Evolutionary conservation across 2,113 vertebrate genomes (phyloP).

Genomic region (Cyphomyrus plagiostoma): DNA sequence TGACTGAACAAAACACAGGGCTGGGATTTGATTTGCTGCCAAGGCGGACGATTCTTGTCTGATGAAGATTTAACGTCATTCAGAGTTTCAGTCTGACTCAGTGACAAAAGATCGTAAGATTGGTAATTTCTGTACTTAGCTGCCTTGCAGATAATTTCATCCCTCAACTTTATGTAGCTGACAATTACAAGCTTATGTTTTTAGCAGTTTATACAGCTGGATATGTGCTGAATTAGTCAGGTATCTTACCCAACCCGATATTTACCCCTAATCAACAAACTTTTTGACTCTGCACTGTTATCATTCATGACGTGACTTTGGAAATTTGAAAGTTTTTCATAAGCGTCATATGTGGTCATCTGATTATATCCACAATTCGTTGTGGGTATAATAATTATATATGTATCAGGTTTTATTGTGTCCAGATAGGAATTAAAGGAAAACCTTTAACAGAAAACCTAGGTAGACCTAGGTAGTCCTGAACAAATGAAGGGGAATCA

Average conservation of each 20-base stretch:
- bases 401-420: constrained; percentile 42
- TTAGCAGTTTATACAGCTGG: background rate
- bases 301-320: background rate
- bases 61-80: background rate
- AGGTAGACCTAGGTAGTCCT: constrained; percentile 53
- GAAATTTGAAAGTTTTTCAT: background rate
- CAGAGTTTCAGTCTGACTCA: constrained; percentile 13
- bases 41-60: background rate
- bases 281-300: background rate
- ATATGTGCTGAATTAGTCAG: background rate
- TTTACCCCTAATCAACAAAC: background rate
- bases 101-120: background rate
- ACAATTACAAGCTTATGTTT: background rate
- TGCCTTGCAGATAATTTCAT: background rate
- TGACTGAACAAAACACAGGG: background rate
- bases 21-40: background rate
- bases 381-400: background rate
- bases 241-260: background rate
- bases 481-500: constrained; percentile 19
- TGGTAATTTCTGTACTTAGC: background rate
- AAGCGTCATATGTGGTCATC: background rate
- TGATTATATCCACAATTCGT: background rate
- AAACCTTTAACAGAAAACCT: constrained; percentile 51
- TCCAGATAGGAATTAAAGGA: constrained; percentile 54
- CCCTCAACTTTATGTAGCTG: background rate